Base-by-base conservation (phyloP, 2,797 vertebrate genomes). In the Mormyrus hasselquistii region DNA sequence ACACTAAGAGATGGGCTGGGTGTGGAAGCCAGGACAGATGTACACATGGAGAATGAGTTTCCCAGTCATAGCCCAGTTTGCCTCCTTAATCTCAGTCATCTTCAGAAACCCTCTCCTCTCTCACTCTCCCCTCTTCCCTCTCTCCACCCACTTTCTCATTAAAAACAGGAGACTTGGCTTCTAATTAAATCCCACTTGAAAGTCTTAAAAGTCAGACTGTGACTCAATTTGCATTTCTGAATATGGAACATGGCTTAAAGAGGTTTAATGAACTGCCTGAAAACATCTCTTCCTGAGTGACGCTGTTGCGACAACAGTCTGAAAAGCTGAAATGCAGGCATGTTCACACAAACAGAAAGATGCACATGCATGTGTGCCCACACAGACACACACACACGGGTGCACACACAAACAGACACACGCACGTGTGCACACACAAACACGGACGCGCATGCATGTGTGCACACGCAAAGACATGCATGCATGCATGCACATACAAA, bases 181-280 rank as follows among this genome's bases (percentile, higher is more conserved):
- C 95, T 96, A 96, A 96, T 96, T 96, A 96, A 96, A 96, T 96
- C 95, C 95, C 95, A 95, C 95, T 96, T 96, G 95, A 96, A 96
- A 96, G 95, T 96, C 95, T 96, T 95, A 96, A 96, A 96, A 96
- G 95, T 96, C 95, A 95, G 95, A 94, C 94, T 96, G 95, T 96
- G 95, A 95, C 95, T 96, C 95, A 96, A 96, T 96, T 96, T 96
- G 95, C 95, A 96, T 96, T 96, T 95, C 93, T 96, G 95, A 96
- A 95, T 94, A 96, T 95, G 94, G 94, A 95, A 95, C 94, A 95
- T 95, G 93, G 95, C 95, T 95, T 95, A 94, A 96, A 82, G 96
- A 96, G 95, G 95, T 96, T 96, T 96, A 96, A 96, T 96, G 95
- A 96, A 96, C 94, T 94, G 95, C 94, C 93, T 93, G 94, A 94